Base-by-base conservation (phyloP, 1,140 invertebrate species). In the Helicoverpa armigera region DNA sequence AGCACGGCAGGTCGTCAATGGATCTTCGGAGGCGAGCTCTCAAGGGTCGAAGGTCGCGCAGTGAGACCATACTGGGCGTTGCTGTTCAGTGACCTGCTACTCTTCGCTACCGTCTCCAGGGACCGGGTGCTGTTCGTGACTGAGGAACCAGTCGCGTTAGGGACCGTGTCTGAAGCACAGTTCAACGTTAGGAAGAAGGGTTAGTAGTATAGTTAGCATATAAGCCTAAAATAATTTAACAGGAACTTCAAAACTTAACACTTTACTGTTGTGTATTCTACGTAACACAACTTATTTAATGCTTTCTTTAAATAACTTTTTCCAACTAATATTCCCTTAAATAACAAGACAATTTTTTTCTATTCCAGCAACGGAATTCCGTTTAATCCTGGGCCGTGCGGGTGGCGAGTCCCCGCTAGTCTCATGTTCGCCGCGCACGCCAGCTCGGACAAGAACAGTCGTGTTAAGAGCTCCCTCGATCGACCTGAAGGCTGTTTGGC, bases 401-500 rank as follows among this genome's bases (percentile, higher is more conserved):
- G 96, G 96, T 2, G 96, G 96, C 5, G 96, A 96, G 80, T 97
- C 96, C 86, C 97, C 97, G 0, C 95, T 96, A 0, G 96, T 96
- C 2, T 96, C 96, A 72, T 97, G 97, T 90, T 96, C 96, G 0
- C 96, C 97, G 0, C 95, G 95, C 23, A 96, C 96, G 58, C 96
- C 96, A 13, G 95, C 95, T 0, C 95, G 96, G 63, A 96, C 97
- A 82, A 95, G 97, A 85, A 96, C 97, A 4, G 91, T 98, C 2
- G 96, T 97, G 0, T 91, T 98, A 11, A 94, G 98, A 43, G 97
- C 98, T 1, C 98, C 98, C 0, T 98, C 96, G 1, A 95, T 97
- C 54, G 98, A 98, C 90, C 92, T 98, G 9, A 98, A 98, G 89
- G 97, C 98, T 18, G 97, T 98, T 2, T 98, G 98, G 98, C 97